A percentile compares a stretch with the other conserved stretches of the same genome.
phyloP scores from a whole-genome alignment of 2,888 invertebrate genomes.

The Pharmacophagus antenor region DNA sequence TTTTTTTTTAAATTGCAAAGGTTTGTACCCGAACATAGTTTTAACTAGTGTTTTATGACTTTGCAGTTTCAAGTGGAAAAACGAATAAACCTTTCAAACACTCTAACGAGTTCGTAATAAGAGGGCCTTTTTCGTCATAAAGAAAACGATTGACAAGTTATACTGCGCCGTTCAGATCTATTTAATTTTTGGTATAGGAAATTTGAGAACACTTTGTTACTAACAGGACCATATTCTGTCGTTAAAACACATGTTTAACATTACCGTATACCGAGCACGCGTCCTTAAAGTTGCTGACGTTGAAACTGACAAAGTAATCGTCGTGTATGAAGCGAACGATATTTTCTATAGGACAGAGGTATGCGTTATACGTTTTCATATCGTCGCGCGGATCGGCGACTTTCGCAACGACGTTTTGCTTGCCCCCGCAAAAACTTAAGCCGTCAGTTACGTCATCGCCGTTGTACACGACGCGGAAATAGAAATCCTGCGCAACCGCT shows the following conservation, averaged over 20 bases:
- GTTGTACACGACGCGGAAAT: constrained; percentile 91
- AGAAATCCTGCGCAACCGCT: constrained; percentile 85
- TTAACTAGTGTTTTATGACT: too few relatives aligned
- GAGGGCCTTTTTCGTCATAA: too few relatives aligned
- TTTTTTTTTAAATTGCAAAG: too few relatives aligned
- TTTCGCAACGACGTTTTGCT: constrained; percentile 76
- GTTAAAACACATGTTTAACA: constrained; percentile 48
- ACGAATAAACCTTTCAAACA: too few relatives aligned
- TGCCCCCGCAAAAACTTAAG: constrained; percentile 88
- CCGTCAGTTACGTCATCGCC: constrained; percentile 92
- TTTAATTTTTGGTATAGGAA: too few relatives aligned
- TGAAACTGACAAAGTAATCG: constrained; percentile 90
- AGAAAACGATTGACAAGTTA: too few relatives aligned
- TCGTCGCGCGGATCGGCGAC: constrained; percentile 64
- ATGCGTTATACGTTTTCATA: constrained; percentile 64
- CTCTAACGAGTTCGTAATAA: too few relatives aligned
- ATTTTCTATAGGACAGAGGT: constrained; percentile 91
- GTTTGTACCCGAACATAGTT: too few relatives aligned
- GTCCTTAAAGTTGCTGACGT: constrained; percentile 94
- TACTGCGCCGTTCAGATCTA: too few relatives aligned
- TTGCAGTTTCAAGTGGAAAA: too few relatives aligned
- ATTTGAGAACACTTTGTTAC: too few relatives aligned
- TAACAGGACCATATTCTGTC: not conserved
- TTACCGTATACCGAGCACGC: constrained; percentile 82
- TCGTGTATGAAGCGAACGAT: constrained; percentile 93